phyloP scores from a whole-genome alignment of 1,140 invertebrate species.

The Lanistes nyassanus region DNA sequence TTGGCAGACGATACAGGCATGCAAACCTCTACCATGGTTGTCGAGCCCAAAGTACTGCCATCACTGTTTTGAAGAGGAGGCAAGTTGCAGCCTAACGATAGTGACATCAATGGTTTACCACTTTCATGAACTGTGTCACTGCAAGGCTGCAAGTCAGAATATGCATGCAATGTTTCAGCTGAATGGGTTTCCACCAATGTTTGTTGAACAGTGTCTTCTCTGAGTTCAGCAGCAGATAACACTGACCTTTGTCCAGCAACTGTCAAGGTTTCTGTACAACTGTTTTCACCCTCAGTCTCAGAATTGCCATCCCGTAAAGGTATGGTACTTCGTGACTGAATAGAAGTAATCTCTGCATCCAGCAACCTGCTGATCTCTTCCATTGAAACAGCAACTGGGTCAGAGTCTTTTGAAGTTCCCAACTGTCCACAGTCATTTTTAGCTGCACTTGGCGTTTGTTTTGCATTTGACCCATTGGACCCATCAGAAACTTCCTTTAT shows the following conservation, averaged over 20 bases:
- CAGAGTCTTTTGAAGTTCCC: conserved; percentile 20
- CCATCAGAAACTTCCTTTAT: conserved; percentile 44
- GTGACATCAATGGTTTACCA: not conserved
- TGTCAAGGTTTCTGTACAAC: conserved; percentile 1
- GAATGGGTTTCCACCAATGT: too few relatives aligned
- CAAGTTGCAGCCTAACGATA: too few relatives aligned
- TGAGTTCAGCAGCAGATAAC: too few relatives aligned
- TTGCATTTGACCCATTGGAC: conserved; percentile 44
- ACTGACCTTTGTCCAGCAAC: not conserved
- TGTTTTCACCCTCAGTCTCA: not conserved
- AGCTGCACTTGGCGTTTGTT: not conserved
- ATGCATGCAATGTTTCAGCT: not conserved
- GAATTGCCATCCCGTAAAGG: not conserved
- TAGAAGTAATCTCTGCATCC: conserved; percentile 61
- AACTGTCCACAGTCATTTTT: not conserved
- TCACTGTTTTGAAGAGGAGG: too few relatives aligned
- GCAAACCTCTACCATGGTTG: too few relatives aligned
- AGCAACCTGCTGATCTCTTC: conserved; percentile 66
- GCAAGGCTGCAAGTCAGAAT: not conserved
- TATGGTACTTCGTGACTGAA: conserved; percentile 16
- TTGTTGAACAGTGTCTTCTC: too few relatives aligned
- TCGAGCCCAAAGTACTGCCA: too few relatives aligned
- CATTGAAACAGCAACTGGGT: conserved; percentile 61
- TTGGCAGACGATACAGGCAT: too few relatives aligned
- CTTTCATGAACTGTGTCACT: not conserved